A percentile compares a stretch with the other conserved stretches of the same genome.
Conservation (phyloP, 2,113 vertebrate species). For the Cinclus mexicanus region DNA sequence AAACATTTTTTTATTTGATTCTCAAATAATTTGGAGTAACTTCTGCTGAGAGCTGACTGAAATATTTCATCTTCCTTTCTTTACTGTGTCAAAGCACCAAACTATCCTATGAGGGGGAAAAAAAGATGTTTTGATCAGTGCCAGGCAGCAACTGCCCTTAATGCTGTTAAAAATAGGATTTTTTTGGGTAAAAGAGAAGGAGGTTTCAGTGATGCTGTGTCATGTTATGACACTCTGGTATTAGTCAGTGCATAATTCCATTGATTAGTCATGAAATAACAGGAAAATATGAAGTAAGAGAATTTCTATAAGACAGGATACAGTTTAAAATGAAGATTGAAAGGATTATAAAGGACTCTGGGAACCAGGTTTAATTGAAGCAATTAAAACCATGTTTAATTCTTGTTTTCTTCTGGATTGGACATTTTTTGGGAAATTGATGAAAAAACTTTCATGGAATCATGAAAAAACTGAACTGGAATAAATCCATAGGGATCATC, state of each 20-base stretch:
- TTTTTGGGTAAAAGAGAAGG: neutral
- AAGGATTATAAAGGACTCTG: neutral
- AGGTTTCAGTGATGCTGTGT: neutral
- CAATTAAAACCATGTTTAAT: neutral
- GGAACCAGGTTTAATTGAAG: neutral
- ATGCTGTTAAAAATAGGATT: neutral
- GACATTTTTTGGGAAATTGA: neutral
- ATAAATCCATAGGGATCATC: rapidly evolving
- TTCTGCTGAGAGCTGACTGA: neutral
- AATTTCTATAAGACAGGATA: neutral
- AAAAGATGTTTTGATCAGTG: conserved; percentile 1
- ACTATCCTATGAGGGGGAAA: neutral
- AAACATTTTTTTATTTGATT: neutral
- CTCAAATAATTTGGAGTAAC: neutral
- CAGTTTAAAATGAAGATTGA: neutral
- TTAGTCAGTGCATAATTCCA: conserved; percentile 4
- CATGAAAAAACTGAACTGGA: rapidly evolving
- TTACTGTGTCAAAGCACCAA: conserved; percentile 10
- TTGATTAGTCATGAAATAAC: neutral
- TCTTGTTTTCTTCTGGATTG: neutral
- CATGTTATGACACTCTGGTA: neutral
- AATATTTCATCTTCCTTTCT: conserved; percentile 5
- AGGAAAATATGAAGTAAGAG: neutral
- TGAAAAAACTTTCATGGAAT: neutral
- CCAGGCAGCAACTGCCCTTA: conserved; percentile 7